Conservation (phyloP, 2,888 invertebrate genomes). For the Leptinotarsa peninsularis region DNA sequence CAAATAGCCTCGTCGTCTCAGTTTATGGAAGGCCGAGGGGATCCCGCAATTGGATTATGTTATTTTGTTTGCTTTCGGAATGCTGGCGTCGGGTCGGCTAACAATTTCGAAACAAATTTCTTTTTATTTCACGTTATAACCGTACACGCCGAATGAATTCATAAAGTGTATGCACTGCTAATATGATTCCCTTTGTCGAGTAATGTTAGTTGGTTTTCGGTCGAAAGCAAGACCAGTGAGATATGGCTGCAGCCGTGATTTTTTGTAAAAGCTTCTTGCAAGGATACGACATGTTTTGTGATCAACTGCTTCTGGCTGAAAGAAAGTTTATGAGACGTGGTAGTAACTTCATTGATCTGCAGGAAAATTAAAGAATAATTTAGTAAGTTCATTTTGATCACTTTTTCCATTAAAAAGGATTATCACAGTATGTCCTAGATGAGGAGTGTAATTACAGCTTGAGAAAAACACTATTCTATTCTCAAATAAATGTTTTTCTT, state of each 20-base stretch:
- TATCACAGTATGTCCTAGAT: too few relatives aligned
- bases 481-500: too few relatives aligned
- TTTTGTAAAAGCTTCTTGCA: too few relatives aligned
- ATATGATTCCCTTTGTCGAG: neutral
- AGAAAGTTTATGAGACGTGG: too few relatives aligned
- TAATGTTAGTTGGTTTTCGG: slow-evolving; percentile 1
- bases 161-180: slow-evolving; percentile 1
- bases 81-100: slow-evolving; percentile 17
- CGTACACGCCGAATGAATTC: slow-evolving; percentile 9
- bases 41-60: slow-evolving; percentile 11
- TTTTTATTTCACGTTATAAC: slow-evolving; percentile 22
- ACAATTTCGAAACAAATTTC: slow-evolving; percentile 40
- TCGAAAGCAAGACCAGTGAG: neutral
- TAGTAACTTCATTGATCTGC: too few relatives aligned
- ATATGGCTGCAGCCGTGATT: neutral
- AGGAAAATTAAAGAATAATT: too few relatives aligned
- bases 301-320: too few relatives aligned
- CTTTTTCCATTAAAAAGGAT: too few relatives aligned
- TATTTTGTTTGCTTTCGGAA: slow-evolving; percentile 4
- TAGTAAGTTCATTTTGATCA: too few relatives aligned
- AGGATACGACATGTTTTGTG: too few relatives aligned
- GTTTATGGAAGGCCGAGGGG: neutral
- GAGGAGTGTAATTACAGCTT: too few relatives aligned
- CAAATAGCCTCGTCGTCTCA: slow-evolving; percentile 25
- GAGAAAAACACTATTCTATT: too few relatives aligned